phyloP scores from a whole-genome alignment of 2,888 invertebrate species.

The Lochmaea capreae region DNA sequence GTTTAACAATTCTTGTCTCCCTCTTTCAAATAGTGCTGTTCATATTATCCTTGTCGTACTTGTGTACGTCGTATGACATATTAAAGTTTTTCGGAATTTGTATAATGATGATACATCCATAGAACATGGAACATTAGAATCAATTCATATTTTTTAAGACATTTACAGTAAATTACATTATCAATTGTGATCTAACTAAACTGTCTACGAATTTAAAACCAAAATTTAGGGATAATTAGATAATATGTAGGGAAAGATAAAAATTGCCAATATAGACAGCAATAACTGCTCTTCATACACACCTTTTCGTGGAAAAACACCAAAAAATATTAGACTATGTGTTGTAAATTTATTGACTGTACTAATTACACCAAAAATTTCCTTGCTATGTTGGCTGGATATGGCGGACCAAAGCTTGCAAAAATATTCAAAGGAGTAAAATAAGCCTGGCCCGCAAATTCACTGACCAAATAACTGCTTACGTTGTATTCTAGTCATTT shows the following conservation, averaged over 20 bases:
- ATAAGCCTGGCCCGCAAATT: conserved; percentile 58
- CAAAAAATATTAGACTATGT: conserved; percentile 55
- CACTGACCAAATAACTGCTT: conserved; percentile 63
- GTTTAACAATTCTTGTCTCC: too few relatives aligned
- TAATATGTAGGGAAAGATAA: conserved; percentile 22
- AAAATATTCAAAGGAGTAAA: conserved; percentile 21
- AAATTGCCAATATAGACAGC: conserved; percentile 45
- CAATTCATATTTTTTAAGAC: neutral
- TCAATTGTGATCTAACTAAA: neutral
- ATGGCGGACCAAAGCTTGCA: conserved; percentile 62
- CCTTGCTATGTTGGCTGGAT: conserved; percentile 66
- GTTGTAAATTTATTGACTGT: conserved; percentile 61
- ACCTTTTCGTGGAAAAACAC: conserved; percentile 55
- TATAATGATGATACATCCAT: too few relatives aligned
- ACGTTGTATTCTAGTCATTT: conserved; percentile 64
- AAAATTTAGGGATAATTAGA: neutral
- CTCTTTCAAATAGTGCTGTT: too few relatives aligned
- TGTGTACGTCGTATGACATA: too few relatives aligned
- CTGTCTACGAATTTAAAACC: neutral
- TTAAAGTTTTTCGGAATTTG: too few relatives aligned
- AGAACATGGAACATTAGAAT: neutral
- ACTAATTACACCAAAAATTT: conserved; percentile 62
- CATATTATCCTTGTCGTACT: too few relatives aligned
- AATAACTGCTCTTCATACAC: conserved; percentile 52
- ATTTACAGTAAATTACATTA: neutral